Evolutionary conservation across 2,797 vertebrate species (phyloP), one percentile per base, ranked within the genome.

Genomic region (Sebastes wilsoni): DNA sequence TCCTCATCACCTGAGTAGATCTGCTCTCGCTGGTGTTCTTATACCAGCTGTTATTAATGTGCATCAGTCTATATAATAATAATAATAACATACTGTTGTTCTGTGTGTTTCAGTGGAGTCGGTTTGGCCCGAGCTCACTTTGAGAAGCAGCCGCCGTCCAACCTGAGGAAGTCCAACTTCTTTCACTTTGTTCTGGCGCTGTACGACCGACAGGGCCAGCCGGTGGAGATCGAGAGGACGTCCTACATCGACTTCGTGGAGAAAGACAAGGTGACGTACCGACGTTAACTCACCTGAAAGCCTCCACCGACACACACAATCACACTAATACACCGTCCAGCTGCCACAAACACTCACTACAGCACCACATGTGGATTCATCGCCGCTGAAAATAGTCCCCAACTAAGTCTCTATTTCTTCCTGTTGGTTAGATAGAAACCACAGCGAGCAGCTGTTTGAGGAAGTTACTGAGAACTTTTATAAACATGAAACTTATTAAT

Each of bases 161-260:
- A 99, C 95, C 96, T 98, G 90, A 95, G 97, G 82, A 98, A 98
- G 91, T 98, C 97, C 95, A 98, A 98, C 95, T 98, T 98, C 96
- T 98, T 98, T 95, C 97, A 98, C 95, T 98, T 98, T 1, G 97
- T 98, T 8, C 89, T 98, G 95, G 98, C 98, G 73, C 96, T 99
- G 93, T 99, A 98, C 49, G 98, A 98, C 94, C 96, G 98, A 1
- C 98, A 99, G 92, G 98, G 98, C 8, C 98, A 99, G 93, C 98
- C 98, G 0, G 98, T 99, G 72, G 98, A 99, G 95, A 98, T 99
- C 59, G 97, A 99, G 96, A 96, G 97, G 91, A 98, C 97, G 0
- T 97, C 97, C 91, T 99, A 97, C 89, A 89, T 99, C 10, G 97
- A 98, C 95, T 99, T 99, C 59, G 98, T 99, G 94, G 98, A 99